These are phyloP conservation scores for Drosophila formosana DNA, from an alignment of 2,888 invertebrate genomes.

Conservation along the genomic window DNA sequence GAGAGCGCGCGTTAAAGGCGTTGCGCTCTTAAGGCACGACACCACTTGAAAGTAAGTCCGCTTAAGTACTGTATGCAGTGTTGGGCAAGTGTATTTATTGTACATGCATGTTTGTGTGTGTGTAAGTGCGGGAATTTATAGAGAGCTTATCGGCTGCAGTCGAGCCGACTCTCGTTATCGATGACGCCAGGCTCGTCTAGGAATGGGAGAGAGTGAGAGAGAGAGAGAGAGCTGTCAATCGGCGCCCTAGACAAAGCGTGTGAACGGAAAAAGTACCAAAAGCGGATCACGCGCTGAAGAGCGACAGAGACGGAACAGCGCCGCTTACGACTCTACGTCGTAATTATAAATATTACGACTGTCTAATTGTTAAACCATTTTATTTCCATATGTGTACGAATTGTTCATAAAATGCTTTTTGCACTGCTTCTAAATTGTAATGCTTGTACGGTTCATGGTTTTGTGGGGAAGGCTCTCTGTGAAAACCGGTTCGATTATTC, in stretches of 20 bases:
- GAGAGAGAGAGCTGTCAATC: conserved; percentile 18
- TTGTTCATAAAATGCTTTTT: not conserved
- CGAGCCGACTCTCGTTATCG: conserved; percentile 25
- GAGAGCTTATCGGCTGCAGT: conserved; percentile 35
- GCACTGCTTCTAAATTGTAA: conserved; percentile 3
- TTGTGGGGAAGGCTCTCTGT: conserved; percentile 5
- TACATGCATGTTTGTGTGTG: not conserved
- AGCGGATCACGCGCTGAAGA: conserved; percentile 28
- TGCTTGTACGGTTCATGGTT: conserved; percentile 6
- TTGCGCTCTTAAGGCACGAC: conserved; percentile 10
- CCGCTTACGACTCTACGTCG: conserved; percentile 33
- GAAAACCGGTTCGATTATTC: conserved; percentile 42
- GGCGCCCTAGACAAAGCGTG: conserved; percentile 19
- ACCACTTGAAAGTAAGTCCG: not conserved
- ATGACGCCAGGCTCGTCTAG: conserved; percentile 34
- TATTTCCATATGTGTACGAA: not conserved
- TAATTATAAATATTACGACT: conserved; percentile 35
- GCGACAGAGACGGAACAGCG: not conserved
- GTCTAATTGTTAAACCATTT: conserved; percentile 13
- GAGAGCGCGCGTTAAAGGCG: conserved; percentile 23
- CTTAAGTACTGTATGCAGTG: not conserved
- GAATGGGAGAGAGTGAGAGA: conserved; percentile 34
- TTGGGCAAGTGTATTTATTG: not conserved
- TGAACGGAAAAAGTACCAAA: conserved; percentile 6
- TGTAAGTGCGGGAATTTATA: conserved; percentile 4